Conservation (phyloP, 2,113 vertebrate species). For the Origma solitaria region DNA sequence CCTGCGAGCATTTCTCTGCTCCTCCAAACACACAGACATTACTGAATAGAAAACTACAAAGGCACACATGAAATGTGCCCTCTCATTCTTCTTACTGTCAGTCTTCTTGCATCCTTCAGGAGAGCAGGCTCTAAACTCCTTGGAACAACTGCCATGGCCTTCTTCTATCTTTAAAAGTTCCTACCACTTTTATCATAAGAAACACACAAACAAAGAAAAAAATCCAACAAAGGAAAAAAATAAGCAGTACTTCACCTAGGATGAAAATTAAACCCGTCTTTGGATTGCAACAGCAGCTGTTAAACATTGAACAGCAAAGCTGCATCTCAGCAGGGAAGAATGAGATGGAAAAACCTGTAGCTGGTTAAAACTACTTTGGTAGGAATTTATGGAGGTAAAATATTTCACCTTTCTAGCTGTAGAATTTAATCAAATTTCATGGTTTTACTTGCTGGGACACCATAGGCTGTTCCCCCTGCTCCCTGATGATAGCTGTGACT, state of each 20-base stretch:
- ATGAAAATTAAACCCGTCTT: not conserved
- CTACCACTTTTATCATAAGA: not conserved
- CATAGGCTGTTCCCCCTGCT: not conserved
- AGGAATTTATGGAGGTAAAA: not conserved
- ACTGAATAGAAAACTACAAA: not conserved
- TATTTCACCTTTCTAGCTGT: not conserved
- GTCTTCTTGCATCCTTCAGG: not conserved
- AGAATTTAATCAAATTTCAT: not conserved
- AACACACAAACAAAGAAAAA: not conserved
- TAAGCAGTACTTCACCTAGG: not conserved
- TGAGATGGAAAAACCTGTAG: not conserved
- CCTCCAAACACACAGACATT: not conserved
- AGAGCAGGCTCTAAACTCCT: not conserved
- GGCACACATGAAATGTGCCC: not conserved
- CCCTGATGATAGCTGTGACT: not conserved
- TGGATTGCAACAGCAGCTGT: constrained; percentile 2
- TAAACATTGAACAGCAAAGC: not conserved
- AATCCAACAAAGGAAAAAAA: not conserved
- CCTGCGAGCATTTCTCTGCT: not conserved
- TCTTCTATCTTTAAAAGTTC: not conserved
- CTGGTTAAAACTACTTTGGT: not conserved
- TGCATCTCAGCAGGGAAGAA: not conserved
- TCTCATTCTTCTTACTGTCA: not conserved
- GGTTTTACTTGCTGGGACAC: not conserved
- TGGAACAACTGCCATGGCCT: not conserved